phyloP scores from a whole-genome alignment of 2,113 vertebrate species.

The Lasiurus cinereus region DNA sequence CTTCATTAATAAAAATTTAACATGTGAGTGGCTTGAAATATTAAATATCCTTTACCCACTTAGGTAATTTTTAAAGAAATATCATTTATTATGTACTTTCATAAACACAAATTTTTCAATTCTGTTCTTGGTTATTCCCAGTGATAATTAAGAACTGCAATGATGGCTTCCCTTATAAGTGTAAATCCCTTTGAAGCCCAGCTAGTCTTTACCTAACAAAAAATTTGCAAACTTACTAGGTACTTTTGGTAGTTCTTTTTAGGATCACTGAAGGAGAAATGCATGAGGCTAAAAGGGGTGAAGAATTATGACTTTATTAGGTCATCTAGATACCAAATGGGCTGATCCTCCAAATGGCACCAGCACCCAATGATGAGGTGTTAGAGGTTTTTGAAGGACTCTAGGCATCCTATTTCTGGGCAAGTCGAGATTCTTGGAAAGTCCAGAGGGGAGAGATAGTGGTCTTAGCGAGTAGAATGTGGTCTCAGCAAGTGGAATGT shows the following conservation, averaged over 20 bases:
- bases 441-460: no score
- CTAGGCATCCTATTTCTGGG: no score
- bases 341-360: no score
- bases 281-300: no score
- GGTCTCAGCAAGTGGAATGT: no score
- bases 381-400: no score
- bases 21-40: background rate
- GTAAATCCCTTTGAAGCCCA: background rate
- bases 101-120: background rate
- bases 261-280: no score
- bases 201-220: background rate
- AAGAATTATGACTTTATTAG: no score
- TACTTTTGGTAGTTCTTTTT: background rate
- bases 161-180: background rate
- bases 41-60: background rate
- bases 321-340: no score
- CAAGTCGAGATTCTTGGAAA: no score
- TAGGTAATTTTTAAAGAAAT: slow-evolving; percentile 30
- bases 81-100: background rate
- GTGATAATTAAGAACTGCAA: background rate
- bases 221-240: background rate
- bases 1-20: background rate
- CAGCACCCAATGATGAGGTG: no score
- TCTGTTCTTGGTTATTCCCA: background rate
- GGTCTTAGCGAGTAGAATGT: no score